Conservation (phyloP, 2,888 invertebrate genomes). For the Anoplius nigerrimus region DNA sequence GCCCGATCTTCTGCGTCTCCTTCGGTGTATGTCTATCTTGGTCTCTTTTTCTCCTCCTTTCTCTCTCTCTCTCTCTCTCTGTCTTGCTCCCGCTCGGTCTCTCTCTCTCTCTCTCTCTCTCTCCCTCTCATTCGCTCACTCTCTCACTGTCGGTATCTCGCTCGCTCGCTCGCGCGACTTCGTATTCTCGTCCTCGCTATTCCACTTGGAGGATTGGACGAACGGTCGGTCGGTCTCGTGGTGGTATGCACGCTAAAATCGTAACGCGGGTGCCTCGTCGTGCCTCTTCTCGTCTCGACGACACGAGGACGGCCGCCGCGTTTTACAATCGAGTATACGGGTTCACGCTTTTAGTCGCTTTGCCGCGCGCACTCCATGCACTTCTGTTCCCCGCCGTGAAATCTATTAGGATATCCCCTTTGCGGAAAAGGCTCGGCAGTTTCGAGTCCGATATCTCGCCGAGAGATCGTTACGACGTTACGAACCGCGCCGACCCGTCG, state of each 20-base stretch:
- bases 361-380: slow-evolving; percentile 51
- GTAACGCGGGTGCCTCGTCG: slow-evolving; percentile 37
- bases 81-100: background rate
- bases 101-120: background rate
- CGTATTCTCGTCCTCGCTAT: background rate
- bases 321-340: slow-evolving; percentile 49
- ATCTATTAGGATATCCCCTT: background rate
- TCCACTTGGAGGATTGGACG: slow-evolving; percentile 20
- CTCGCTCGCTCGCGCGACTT: background rate
- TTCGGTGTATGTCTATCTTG: background rate
- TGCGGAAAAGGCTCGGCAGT: no score
- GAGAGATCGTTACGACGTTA: no score
- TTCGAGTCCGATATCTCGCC: no score
- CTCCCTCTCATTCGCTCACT: background rate
- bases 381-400: slow-evolving; percentile 31
- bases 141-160: background rate
- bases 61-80: slow-evolving; percentile 7
- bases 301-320: slow-evolving; percentile 30
- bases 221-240: slow-evolving; percentile 15
- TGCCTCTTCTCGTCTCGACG: slow-evolving; percentile 19
- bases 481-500: slow-evolving; percentile 6
- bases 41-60: background rate
- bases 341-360: slow-evolving; percentile 53
- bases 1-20: background rate
- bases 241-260: slow-evolving; percentile 49